These are phyloP conservation scores for Boloria euphrosyne DNA, from an alignment of 2,888 invertebrate species.

Conservation along the genomic window DNA sequence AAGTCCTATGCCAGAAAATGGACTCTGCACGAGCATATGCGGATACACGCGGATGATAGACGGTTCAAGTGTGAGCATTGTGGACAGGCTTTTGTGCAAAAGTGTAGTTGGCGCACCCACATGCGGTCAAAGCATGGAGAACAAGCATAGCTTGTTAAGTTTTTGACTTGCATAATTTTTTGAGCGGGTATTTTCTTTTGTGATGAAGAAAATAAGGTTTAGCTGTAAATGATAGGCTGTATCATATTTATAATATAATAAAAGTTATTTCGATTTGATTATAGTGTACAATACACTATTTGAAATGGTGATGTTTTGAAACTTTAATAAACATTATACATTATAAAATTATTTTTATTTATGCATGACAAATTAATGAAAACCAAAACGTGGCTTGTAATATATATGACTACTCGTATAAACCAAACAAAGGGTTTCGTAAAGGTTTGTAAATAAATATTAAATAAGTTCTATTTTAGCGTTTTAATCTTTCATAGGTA, in stretches of 20 bases:
- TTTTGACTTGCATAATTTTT: too few relatives aligned
- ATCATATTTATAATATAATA: too few relatives aligned
- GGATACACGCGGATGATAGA: conserved; percentile 45
- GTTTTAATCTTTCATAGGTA: neutral
- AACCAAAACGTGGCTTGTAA: neutral
- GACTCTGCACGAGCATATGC: conserved; percentile 41
- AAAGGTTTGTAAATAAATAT: conserved; percentile 14
- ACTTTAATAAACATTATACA: neutral
- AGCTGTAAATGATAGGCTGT: too few relatives aligned
- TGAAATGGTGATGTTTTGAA: too few relatives aligned
- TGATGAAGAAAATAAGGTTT: neutral
- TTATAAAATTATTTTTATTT: neutral
- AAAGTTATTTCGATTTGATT: too few relatives aligned
- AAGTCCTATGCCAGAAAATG: conserved; percentile 52
- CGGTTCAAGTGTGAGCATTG: conserved; percentile 44
- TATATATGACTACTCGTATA: neutral
- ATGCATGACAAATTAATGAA: conserved; percentile 7
- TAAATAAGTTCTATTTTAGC: conserved; percentile 1
- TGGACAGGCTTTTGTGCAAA: conserved; percentile 48
- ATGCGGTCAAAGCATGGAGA: conserved; percentile 45
- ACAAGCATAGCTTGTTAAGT: neutral
- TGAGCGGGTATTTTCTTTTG: neutral
- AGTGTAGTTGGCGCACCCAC: conserved; percentile 62
- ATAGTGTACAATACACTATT: too few relatives aligned
- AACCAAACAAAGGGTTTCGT: neutral